Evolutionary conservation across 2,888 invertebrate genomes (phyloP).

Genomic region (Neoscelio sp.): DNA sequence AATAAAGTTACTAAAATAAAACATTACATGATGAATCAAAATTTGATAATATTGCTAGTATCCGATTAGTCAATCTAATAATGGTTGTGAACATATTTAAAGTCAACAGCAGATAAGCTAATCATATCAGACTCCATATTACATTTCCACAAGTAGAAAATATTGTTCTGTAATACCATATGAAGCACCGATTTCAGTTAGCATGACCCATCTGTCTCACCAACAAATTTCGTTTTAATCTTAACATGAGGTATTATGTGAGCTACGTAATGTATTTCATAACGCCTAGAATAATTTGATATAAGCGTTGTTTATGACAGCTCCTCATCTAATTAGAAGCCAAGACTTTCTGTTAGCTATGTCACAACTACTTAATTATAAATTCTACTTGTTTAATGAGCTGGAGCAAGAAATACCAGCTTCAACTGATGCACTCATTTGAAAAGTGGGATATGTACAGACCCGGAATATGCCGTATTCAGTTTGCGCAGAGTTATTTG

Average conservation of each 20-base stretch:
- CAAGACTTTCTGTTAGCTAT: slow-evolving; percentile 57
- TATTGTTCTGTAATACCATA: slow-evolving; percentile 10
- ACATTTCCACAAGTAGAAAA: slow-evolving; percentile 1
- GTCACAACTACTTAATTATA: slow-evolving; percentile 65
- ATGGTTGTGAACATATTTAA: too few species aligned
- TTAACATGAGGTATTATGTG: slow-evolving; percentile 33
- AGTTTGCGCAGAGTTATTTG: slow-evolving; percentile 39
- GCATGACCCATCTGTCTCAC: slow-evolving; percentile 17
- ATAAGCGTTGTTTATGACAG: slow-evolving; percentile 57
- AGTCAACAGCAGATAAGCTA: too few species aligned
- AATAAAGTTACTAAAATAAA: too few species aligned
- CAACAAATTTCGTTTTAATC: slow-evolving; percentile 33
- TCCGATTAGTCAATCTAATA: too few species aligned
- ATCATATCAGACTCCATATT: too few species aligned
- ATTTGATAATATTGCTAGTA: too few species aligned
- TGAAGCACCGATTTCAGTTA: slow-evolving; percentile 24
- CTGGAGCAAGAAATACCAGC: slow-evolving; percentile 55
- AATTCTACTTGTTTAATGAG: slow-evolving; percentile 63
- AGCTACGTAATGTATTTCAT: slow-evolving; percentile 45
- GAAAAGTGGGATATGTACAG: slow-evolving; percentile 49
- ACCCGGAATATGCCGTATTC: slow-evolving; percentile 34
- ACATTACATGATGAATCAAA: too few species aligned
- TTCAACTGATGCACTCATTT: slow-evolving; percentile 59
- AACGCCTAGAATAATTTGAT: slow-evolving; percentile 39
- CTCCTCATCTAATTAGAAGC: slow-evolving; percentile 54